Conservation (phyloP, 2,797 vertebrate genomes). For the Rhabdophis nuchalis region DNA sequence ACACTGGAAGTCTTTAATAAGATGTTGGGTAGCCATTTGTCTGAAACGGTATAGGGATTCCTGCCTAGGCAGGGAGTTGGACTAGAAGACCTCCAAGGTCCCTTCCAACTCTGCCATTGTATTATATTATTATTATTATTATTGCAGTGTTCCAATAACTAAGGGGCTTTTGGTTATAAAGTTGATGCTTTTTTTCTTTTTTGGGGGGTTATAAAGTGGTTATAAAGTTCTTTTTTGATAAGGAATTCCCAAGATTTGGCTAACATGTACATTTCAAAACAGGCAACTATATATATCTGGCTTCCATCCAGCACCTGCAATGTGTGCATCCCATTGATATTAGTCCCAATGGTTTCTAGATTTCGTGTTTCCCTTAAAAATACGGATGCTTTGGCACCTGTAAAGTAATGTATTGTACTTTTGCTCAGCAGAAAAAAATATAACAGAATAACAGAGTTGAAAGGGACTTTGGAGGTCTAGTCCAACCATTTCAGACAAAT, state of each 20-base stretch:
- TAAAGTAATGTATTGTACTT: background rate
- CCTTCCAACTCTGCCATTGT: too few relatives aligned
- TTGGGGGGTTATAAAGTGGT: too few relatives aligned
- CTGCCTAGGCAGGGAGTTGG: too few relatives aligned
- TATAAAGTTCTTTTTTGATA: background rate
- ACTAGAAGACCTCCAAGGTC: too few relatives aligned
- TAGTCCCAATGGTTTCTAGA: background rate
- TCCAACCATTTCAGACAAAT: background rate
- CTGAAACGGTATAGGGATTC: too few relatives aligned
- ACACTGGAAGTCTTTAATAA: too few relatives aligned
- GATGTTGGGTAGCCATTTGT: too few relatives aligned
- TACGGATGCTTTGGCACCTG: background rate
- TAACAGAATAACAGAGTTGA: background rate
- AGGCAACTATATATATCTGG: background rate
- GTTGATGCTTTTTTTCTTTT: too few relatives aligned
- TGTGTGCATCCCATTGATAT: background rate
- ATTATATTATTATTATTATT: too few relatives aligned
- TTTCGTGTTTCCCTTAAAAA: background rate
- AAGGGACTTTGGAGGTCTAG: background rate
- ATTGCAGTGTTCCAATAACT: too few relatives aligned
- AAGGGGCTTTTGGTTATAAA: too few relatives aligned
- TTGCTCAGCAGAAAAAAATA: background rate
- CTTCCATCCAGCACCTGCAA: background rate
- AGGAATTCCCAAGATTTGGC: background rate
- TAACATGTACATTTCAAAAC: background rate